A percentile compares a stretch with the other conserved stretches of the same genome.
Conservation (phyloP, 2,888 invertebrate genomes). For the Camponotus fellah region DNA sequence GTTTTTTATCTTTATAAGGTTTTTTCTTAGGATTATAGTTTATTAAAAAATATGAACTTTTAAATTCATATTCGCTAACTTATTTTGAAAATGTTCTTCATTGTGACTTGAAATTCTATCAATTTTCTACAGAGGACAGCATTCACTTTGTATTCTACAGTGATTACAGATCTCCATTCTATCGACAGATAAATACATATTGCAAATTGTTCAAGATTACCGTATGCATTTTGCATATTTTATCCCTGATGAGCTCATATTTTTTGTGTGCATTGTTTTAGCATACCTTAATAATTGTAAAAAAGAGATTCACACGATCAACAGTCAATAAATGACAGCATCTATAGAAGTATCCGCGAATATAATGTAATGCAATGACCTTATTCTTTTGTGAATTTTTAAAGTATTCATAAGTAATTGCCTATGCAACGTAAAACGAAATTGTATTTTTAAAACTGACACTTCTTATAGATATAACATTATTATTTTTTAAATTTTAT, state of each 20-base stretch:
- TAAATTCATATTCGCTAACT: too few relatives aligned
- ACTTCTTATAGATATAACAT: background rate
- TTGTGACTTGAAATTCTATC: background rate
- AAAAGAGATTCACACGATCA: background rate
- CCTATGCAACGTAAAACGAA: background rate
- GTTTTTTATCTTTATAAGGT: too few relatives aligned
- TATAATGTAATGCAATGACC: background rate
- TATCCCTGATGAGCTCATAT: background rate
- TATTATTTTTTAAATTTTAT: background rate
- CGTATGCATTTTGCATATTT: background rate
- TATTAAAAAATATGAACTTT: too few relatives aligned
- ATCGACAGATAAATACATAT: slow-evolving; percentile 8
- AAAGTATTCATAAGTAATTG: background rate
- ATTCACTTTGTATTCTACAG: slow-evolving; percentile 1
- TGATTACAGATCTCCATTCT: slow-evolving; percentile 26
- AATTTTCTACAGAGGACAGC: slow-evolving; percentile 32
- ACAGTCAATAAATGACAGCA: background rate
- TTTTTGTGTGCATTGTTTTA: background rate
- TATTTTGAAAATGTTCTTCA: background rate
- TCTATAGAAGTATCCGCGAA: slow-evolving; percentile 1
- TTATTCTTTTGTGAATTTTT: background rate
- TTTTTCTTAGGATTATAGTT: too few relatives aligned
- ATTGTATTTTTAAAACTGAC: background rate
- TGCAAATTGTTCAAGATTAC: background rate
- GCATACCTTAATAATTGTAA: background rate